Evolutionary conservation across 2,888 invertebrate species (phyloP).

Genomic region (Acanthoscelides obtectus): DNA sequence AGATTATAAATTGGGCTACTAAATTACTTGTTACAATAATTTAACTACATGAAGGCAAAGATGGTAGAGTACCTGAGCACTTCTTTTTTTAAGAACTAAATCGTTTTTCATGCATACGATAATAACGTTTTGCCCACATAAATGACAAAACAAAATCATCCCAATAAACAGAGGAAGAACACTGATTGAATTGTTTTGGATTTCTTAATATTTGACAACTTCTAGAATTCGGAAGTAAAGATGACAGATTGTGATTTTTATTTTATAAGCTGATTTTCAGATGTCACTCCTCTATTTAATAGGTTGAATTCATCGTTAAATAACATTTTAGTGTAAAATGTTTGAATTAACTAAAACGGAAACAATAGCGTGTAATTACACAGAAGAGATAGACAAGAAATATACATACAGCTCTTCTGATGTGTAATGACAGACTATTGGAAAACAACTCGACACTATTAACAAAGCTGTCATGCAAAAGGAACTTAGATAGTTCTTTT

Average conservation of each 20-base stretch:
- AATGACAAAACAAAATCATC: neutral
- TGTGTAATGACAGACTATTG: neutral
- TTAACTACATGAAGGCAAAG: conserved; percentile 41
- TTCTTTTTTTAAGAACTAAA: conserved; percentile 26
- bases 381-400: neutral
- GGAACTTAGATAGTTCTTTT: neutral
- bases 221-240: neutral
- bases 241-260: neutral
- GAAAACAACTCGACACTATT: neutral
- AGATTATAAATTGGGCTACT: conserved; percentile 18
- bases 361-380: neutral
- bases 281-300: neutral
- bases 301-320: neutral
- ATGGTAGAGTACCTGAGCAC: conserved; percentile 47
- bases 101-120: neutral
- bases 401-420: neutral
- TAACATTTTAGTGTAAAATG: neutral
- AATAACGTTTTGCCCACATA: neutral
- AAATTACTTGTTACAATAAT: conserved; percentile 19
- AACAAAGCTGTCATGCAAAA: neutral
- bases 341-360: neutral
- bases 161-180: neutral
- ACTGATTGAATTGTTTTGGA: neutral
- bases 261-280: neutral
- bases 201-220: neutral